A percentile compares a stretch with the other conserved stretches of the same genome.
Evolutionary conservation across 2,797 vertebrate genomes (phyloP).

Genomic region (Poeciliopsis turneri): DNA sequence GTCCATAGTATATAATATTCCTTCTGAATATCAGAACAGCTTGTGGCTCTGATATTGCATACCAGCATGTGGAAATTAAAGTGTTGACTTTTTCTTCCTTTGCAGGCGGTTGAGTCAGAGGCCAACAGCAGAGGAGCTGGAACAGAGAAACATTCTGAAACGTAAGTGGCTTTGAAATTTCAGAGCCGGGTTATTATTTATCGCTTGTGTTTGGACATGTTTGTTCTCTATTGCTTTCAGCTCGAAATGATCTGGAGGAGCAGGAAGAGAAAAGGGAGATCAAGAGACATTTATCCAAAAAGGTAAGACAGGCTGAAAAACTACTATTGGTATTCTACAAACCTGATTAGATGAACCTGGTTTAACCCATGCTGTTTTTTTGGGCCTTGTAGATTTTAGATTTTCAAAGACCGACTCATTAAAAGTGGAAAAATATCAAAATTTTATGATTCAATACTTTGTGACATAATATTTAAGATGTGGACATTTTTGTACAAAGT

Average conservation of each 20-base stretch:
- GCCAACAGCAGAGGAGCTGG: conserved; percentile 94
- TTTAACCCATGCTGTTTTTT: conserved; percentile 18
- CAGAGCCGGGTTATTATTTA: not conserved
- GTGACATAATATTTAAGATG: not conserved
- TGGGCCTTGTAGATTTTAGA: too few relatives aligned
- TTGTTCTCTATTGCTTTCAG: conserved; percentile 73
- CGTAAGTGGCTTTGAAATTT: conserved; percentile 81
- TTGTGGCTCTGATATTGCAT: not conserved
- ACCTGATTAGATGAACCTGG: conserved; percentile 1
- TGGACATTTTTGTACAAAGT: not conserved
- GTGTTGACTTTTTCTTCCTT: conserved; percentile 36
- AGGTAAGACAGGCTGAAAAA: conserved; percentile 81
- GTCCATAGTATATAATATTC: not conserved
- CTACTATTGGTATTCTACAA: conserved; percentile 8
- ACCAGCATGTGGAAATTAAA: not conserved
- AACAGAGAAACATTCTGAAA: conserved; percentile 98
- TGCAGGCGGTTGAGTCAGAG: conserved; percentile 95
- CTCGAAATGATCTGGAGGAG: conserved; percentile 95
- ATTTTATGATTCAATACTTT: not conserved
- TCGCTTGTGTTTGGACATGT: not conserved
- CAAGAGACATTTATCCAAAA: conserved; percentile 92
- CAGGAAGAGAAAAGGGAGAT: conserved; percentile 98
- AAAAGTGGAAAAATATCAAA: not conserved
- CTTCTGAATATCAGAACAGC: not conserved
- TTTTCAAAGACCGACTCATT: not conserved